These are phyloP conservation scores for Elephas maximus DNA, from an alignment of 2,113 vertebrate genomes.

Conservation along the genomic window DNA sequence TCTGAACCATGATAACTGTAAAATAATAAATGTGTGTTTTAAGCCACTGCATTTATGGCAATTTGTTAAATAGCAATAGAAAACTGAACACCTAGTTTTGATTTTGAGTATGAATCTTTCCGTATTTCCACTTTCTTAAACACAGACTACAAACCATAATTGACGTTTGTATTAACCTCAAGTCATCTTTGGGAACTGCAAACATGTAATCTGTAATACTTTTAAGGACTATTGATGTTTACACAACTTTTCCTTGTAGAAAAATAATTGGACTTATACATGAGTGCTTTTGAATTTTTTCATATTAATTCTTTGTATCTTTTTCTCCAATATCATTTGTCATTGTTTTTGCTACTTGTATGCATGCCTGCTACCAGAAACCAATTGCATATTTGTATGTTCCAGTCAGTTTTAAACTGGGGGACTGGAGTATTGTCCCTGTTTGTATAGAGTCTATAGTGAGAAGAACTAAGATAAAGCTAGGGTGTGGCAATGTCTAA, in stretches of 20 bases:
- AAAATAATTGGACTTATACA: background rate
- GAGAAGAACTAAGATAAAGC: background rate
- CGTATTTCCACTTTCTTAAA: background rate
- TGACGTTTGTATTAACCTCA: background rate
- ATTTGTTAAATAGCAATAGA: background rate
- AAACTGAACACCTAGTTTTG: background rate
- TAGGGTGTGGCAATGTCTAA: background rate
- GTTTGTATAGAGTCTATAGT: background rate
- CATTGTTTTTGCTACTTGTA: background rate
- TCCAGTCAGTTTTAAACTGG: background rate
- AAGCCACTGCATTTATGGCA: background rate
- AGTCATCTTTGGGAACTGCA: background rate
- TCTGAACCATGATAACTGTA: background rate
- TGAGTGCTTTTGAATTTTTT: background rate
- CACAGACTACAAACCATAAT: background rate
- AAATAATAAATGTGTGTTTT: background rate
- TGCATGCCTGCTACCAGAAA: background rate
- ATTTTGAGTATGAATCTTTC: background rate
- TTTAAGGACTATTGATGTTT: background rate
- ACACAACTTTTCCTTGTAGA: background rate
- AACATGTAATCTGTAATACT: background rate
- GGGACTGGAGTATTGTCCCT: background rate
- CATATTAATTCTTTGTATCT: background rate
- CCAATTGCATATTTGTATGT: background rate
- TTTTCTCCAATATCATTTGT: background rate